Percentiles rank a stretch among this genome's conserved stretches.
Conservation (phyloP, 1,140 invertebrate species). For the Dryas iulia region DNA sequence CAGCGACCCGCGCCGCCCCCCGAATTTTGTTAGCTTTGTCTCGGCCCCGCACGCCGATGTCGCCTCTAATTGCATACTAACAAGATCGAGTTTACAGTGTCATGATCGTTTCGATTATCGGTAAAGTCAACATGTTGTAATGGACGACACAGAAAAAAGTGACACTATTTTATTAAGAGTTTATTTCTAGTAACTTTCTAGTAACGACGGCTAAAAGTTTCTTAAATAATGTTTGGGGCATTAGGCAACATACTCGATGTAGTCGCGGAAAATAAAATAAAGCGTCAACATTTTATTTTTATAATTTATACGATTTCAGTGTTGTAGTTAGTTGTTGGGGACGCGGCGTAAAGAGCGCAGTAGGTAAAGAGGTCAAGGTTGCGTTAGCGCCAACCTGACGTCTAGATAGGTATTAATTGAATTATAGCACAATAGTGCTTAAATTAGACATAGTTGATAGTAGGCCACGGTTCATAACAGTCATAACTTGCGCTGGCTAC, state of each 20-base stretch:
- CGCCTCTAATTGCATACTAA: slow-evolving; percentile 63
- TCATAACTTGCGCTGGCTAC: not conserved
- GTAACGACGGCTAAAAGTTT: not conserved
- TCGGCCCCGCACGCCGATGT: slow-evolving; percentile 40
- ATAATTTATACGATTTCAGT: not conserved
- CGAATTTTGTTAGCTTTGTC: slow-evolving; percentile 62
- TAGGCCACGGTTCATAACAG: not conserved
- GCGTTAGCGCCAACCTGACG: slow-evolving; percentile 62
- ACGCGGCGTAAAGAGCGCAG: slow-evolving; percentile 31
- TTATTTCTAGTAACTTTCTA: not conserved
- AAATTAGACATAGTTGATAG: not conserved
- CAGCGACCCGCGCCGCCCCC: slow-evolving; percentile 63
- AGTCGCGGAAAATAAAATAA: not conserved
- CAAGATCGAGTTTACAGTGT: slow-evolving; percentile 57
- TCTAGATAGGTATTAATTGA: slow-evolving; percentile 36
- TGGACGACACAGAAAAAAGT: slow-evolving; percentile 36
- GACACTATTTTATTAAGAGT: slow-evolving; percentile 16
- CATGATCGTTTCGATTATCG: slow-evolving; percentile 61
- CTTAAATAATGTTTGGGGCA: not conserved
- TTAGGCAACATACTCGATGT: too few relatives aligned
- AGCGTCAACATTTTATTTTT: not conserved
- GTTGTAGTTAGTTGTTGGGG: not conserved
- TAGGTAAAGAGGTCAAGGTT: slow-evolving; percentile 69
- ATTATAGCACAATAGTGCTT: slow-evolving; percentile 18
- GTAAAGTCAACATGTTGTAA: slow-evolving; percentile 45